Base-by-base conservation (phyloP, 1,140 invertebrate genomes). In the Pseudomyrmex cubaensis region DNA sequence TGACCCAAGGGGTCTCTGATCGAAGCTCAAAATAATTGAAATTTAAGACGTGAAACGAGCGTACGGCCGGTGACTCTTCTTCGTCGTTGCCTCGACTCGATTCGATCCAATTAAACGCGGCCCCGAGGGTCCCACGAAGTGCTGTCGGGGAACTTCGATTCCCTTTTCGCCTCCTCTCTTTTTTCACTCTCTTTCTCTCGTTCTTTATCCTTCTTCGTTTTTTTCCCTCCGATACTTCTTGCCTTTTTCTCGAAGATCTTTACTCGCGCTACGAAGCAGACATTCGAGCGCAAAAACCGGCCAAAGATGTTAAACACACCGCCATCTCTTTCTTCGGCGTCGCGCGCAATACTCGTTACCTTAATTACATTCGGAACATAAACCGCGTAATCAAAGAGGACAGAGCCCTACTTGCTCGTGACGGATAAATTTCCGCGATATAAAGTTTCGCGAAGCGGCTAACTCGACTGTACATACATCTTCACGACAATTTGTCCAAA, bases 41-140 rank as follows among this genome's bases (percentile, higher is more conserved):
- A 91, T 88, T 91, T 91, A 91, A 91, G 85, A 90, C 85, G 74
- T 57, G 82, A 86, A 89, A 89, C 87, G 85, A 84, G 86, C 83
- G 63, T 76, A 67, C 73, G 61, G 67, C 82, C 64, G 52, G 66
- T 86, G 82, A 75, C 64, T 87, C 69, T 62, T 75, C 64, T 57
- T 67, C 82, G 67, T 77, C 69, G 84, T 78, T 74, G 77, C 83
- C 44, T 80, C 84, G 84, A 85, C 72, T 74, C 90, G 89, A 90
- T 91, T 90, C 90, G 85, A 91, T 90, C 89, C 90, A 91, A 91
- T 91, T 91, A 91, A 87, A 85, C 67, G 63, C 52, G 77, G 87
- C 87, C 85, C 74, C 83, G 66, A 82, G 83, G 86, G 76, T 15
- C 22, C 46, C 62, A 12, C 52, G 56, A 48, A 85, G 77, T 46